Evolutionary conservation across 2,797 vertebrate genomes (phyloP).

Genomic region (Lepus oiostolus): DNA sequence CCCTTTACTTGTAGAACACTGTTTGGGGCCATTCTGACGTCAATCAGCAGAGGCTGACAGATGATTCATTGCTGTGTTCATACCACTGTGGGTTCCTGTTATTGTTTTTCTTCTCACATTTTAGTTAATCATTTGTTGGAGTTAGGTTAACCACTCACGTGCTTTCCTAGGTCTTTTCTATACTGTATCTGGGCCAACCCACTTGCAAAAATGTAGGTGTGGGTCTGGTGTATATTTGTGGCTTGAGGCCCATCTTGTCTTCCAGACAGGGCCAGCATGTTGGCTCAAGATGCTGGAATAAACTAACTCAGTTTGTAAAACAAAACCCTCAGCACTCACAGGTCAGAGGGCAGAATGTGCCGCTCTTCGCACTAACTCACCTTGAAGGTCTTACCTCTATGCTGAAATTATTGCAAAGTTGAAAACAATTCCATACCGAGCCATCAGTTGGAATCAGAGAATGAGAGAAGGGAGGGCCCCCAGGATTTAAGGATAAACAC

Average conservation of each 20-base stretch:
- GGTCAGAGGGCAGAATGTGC: not conserved
- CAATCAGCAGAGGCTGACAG: conserved; percentile 65
- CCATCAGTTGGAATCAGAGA: conserved; percentile 9
- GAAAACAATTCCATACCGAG: conserved; percentile 16
- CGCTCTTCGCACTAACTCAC: not conserved
- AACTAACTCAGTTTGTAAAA: not conserved
- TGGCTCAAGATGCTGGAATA: not conserved
- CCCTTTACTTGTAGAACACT: conserved; percentile 66
- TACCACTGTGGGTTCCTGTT: conserved; percentile 67
- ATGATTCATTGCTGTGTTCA: conserved; percentile 54
- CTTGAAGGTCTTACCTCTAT: not conserved
- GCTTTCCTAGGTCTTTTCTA: conserved; percentile 42
- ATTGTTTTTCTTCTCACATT: conserved; percentile 75
- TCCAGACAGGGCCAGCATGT: rapidly evolving
- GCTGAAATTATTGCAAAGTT: conserved; percentile 7
- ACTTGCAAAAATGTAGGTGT: not conserved
- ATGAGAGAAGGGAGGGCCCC: not conserved
- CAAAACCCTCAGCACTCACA: not conserved
- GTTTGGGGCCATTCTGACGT: conserved; percentile 61
- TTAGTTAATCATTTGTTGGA: conserved; percentile 81
- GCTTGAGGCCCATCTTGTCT: not conserved
- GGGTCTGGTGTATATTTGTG: not conserved
- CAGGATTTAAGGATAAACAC: conserved; percentile 21
- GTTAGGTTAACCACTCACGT: conserved; percentile 30
- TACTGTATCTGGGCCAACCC: not conserved